phyloP scores from a whole-genome alignment of 2,888 invertebrate genomes.

The Ferrisia virgata region DNA sequence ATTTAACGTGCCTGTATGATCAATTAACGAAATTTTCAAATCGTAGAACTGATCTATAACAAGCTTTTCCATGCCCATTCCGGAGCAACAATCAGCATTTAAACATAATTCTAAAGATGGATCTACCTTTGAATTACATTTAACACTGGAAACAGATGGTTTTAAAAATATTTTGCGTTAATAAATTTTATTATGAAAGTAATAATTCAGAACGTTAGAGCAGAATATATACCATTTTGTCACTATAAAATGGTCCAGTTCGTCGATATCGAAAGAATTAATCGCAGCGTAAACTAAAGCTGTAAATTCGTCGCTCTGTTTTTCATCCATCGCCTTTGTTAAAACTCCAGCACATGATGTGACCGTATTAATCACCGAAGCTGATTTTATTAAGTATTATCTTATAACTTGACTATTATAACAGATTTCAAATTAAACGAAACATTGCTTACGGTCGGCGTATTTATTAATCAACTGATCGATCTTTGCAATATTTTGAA shows the following conservation, averaged over 20 bases:
- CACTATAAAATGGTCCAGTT: constrained; percentile 53
- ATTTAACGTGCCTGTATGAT: constrained; percentile 66
- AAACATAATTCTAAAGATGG: constrained; percentile 51
- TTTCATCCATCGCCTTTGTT: constrained; percentile 51
- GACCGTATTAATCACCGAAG: constrained; percentile 57
- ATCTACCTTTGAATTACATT: constrained; percentile 50
- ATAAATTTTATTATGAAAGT: background rate
- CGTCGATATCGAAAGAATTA: constrained; percentile 70
- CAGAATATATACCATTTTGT: constrained; percentile 55
- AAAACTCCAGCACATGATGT: constrained; percentile 59
- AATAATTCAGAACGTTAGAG: background rate
- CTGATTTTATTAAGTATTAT: constrained; percentile 51
- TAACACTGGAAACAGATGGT: constrained; percentile 48
- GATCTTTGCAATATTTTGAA: constrained; percentile 48
- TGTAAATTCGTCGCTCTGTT: constrained; percentile 62
- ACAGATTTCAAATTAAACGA: background rate
- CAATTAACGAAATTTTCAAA: constrained; percentile 63
- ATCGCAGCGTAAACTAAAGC: constrained; percentile 66
- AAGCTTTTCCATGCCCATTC: constrained; percentile 51
- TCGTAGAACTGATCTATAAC: constrained; percentile 56
- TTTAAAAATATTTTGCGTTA: background rate
- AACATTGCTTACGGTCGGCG: constrained; percentile 50
- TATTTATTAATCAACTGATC: constrained; percentile 50
- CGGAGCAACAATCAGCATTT: constrained; percentile 54
- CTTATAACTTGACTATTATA: background rate